A percentile compares a stretch with the other conserved stretches of the same genome.
phyloP scores from a whole-genome alignment of 37 sponge, comb jelly and placozoan species.

The Spongilla lacustris region DNA sequence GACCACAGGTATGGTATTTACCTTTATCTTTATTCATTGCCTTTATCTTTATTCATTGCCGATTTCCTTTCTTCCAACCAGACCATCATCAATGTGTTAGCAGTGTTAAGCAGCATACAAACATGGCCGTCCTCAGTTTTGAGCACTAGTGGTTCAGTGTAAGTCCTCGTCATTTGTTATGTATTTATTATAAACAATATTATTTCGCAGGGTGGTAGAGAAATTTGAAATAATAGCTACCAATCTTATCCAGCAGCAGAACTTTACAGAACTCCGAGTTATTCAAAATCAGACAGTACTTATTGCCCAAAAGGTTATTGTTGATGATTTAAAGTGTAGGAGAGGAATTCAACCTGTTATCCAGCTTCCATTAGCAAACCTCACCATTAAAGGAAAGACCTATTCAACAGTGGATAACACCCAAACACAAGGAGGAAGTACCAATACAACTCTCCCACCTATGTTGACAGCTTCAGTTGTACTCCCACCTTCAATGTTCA shows the following conservation, averaged over 20 bases:
- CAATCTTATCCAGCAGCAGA: conserved; percentile 12
- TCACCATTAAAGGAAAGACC: too few species aligned
- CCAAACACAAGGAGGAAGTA: too few species aligned
- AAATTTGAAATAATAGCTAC: conserved; percentile 45
- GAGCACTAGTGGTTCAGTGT: background rate
- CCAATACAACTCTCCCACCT: too few species aligned
- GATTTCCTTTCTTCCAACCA: background rate
- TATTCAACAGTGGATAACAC: too few species aligned
- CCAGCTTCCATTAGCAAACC: too few species aligned
- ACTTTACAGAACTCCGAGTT: background rate
- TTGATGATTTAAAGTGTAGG: too few species aligned
- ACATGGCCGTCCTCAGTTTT: background rate
- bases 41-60: background rate
- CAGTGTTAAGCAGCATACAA: background rate
- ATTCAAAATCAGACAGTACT: conserved; percentile 18
- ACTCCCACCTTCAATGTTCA: too few species aligned
- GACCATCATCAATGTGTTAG: background rate
- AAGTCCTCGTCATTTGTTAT: background rate
- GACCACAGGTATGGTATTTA: background rate
- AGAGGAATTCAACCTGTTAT: too few species aligned
- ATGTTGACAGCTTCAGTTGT: too few species aligned
- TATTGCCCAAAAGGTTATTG: conserved; percentile 33
- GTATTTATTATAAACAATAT: background rate
- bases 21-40: too few species aligned
- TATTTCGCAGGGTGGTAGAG: conserved; percentile 22